Base-by-base conservation (phyloP, 2,888 invertebrate genomes). In the Dimorphilus gyrociliatus region DNA sequence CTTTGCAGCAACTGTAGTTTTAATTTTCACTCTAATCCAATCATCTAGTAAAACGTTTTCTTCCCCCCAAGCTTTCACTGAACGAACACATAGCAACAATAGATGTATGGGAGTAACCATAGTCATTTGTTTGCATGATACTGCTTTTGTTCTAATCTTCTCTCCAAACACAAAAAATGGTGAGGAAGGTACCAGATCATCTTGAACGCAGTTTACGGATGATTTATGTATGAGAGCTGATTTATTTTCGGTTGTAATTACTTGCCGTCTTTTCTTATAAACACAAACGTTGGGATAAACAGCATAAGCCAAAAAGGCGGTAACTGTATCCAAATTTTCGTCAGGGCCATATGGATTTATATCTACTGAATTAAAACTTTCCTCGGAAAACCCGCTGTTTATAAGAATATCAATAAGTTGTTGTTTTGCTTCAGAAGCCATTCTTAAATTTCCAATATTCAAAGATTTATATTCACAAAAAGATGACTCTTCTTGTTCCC, bases 161-260 rank as follows among this genome's bases (percentile, higher is more conserved):
- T 97, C 94, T 0, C 92, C 90, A 61, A 94, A 97, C 33, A 97
- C 81, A 58, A 97, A 90, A 59, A 90, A 78, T 0, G 94, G 94
- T 40, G 81, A 88, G 0, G 81, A 79, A 53, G 92, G 92, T 40
- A 71, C 72, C 35, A 79, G 75, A 29, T 80, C 80, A 29, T 72
- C 66, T 42, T 60, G 60, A 38, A 42, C 48, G 38, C 62, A 62
- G 66, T 92, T 90, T 3, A 94, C 88, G 0, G 92, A 94, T 0
- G 86, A 84, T 64, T 92, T 94, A 66, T 92, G 88, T 38, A 97
- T 79, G 2, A 97, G 67, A 0, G 94, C 94, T 0, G 81, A 75
- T 56, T 85, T 88, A 32, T 85, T 81, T 66, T 92, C 94, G 0
- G 84, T 84, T 1, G 94, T 94, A 29, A 90, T 66, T 1, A 94